Evolutionary conservation across 1,140 invertebrate genomes (phyloP), one percentile per base, ranked within the genome.

Genomic region (Camponotus vicinus): DNA sequence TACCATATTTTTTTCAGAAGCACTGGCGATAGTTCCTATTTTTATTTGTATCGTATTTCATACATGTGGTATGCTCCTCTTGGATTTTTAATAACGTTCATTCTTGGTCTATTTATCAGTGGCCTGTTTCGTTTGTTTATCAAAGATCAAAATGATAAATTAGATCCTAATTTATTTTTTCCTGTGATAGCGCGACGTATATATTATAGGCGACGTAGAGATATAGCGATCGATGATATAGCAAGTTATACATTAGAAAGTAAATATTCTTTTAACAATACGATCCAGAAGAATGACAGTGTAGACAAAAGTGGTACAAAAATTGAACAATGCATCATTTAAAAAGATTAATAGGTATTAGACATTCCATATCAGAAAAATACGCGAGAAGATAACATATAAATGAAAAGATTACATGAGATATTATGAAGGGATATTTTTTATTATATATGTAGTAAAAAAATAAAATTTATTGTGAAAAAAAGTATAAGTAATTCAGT

Each of bases 41-140:
- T 94, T 42, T 94, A 93, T 76, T 78, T 97, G 0, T 97, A 98
- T 91, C 95, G 97, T 83, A 95, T 99, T 15, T 99, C 98, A 0
- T 99, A 99, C 92, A 96, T 98, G 96, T 99, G 98, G 97, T 97
- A 97, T 92, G 96, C 97, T 6, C 96, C 97, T 0, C 94, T 98
- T 66, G 98, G 97, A 70, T 97, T 97, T 85, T 4, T 96, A 0
- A 91, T 97, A 0, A 97, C 97, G 2, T 91, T 98, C 3, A 45
- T 97, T 0, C 88, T 97, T 73, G 97, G 97, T n/a, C 94, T 96
- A 49, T n/a, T 97, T 0, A 92, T 97, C 2, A 97, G 96, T 87
- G 93, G 92, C 32, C 64, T 96, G 18, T 90, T 61, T 15, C 70
- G 66, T 1, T 59, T 77, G 0, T 13, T 89, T 57, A 86, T 55